Base-by-base conservation (phyloP, 2,113 vertebrate genomes). In the Prietella phreatophila region DNA sequence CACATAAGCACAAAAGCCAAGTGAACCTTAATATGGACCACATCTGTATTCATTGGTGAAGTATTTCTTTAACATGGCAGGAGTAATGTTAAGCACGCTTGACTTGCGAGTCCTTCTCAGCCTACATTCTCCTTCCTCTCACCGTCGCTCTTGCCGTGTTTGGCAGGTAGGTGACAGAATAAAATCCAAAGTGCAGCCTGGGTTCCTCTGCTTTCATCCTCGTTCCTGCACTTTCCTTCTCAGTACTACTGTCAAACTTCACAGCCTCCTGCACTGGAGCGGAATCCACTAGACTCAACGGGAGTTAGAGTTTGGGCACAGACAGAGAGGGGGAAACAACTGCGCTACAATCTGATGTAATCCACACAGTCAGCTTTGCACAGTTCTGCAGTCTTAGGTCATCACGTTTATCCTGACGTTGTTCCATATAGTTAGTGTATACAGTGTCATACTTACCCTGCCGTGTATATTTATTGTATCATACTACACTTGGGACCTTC, bases 191-290 rank as follows among this genome's bases (percentile, higher is more conserved):
- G 69, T 75, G 84, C 84, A 75, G 55, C 20, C 84, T n/a, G 33
- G 20, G 56, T 42, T 30, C 63, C 50, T 47, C 33, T 58, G 86
- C 78, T 69, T 87, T 81, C 63, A 39, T 87, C 78, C 86, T 71
- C 79, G 17, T 85, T 53, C 56, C 55, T 75, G 65, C 65, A 55
- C 65, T 85, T 71, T 85, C 84, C 69, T 58, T 2, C 58, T 85
- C 69, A 13, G 27, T 17, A 60, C 42, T 55, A 53, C 67, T 86
- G 85, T 63, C 85, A 80, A 15, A 60, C 75, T 76, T 78, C 83
- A 85, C 69, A 85, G 67, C 47, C 75, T 80, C 42, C 75, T 78
- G 85, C 73, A 50, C 39, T 86, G 85, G n/a, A 79, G 85, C 56
- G 9, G 39, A 61, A 76, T 36, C 25, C 47, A 22, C 17, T 36